These are phyloP conservation scores for Polymixis lichenea DNA, from an alignment of 2,888 invertebrate genomes.

Conservation along the genomic window DNA sequence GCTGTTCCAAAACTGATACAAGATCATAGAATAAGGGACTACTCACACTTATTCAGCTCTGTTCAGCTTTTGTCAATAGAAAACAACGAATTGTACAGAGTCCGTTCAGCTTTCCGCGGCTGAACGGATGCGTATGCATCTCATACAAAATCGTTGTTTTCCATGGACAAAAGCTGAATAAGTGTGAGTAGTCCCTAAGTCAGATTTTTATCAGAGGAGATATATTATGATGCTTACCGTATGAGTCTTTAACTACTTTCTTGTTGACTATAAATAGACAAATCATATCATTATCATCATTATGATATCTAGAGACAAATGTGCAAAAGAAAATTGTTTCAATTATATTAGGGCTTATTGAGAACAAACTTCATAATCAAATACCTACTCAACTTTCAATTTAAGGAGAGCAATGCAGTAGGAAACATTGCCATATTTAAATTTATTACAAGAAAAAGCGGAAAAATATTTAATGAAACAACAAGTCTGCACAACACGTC, in stretches of 20 bases:
- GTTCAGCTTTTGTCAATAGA: no score
- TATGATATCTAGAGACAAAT: background rate
- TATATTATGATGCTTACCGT: background rate
- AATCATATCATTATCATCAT: background rate
- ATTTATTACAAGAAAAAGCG: slow-evolving; percentile 38
- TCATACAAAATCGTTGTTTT: no score
- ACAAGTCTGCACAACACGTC: slow-evolving; percentile 46
- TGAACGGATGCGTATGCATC: no score
- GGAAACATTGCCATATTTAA: slow-evolving; percentile 7
- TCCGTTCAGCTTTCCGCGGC: no score
- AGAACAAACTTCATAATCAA: background rate
- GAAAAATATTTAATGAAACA: slow-evolving; percentile 47
- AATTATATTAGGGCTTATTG: background rate
- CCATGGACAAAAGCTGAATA: no score
- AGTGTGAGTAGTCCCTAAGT: no score
- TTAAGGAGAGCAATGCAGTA: background rate
- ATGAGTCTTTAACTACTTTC: background rate
- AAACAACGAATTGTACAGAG: no score
- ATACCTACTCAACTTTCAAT: background rate
- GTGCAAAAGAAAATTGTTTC: background rate
- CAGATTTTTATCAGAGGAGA: background rate
- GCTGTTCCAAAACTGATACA: slow-evolving; percentile 8
- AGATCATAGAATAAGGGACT: background rate
- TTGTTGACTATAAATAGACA: background rate
- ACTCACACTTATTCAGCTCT: no score